These are phyloP conservation scores for Ciconia stormi DNA, from an alignment of 2,113 vertebrate species.

Conservation along the genomic window DNA sequence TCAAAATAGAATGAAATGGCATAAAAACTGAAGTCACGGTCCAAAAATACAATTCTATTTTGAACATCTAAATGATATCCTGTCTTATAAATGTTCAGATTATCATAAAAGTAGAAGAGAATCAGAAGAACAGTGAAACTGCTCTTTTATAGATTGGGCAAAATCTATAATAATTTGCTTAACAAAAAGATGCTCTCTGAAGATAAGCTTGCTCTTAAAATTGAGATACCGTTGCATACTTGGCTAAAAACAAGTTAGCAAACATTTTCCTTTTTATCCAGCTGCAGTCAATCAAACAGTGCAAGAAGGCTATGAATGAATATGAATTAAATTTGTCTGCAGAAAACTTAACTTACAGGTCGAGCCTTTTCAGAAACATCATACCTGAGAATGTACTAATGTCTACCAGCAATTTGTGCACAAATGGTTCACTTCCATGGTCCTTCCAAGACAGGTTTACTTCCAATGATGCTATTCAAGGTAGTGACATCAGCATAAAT, in stretches of 20 bases:
- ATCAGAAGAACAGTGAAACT: slow-evolving; percentile 31
- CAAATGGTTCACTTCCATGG: neutral
- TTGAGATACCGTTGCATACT: neutral
- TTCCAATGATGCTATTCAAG: neutral
- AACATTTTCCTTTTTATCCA: slow-evolving; percentile 12
- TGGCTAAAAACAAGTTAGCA: neutral
- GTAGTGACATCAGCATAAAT: neutral
- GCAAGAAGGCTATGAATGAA: neutral
- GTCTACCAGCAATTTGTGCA: neutral
- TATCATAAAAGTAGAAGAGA: slow-evolving; percentile 46
- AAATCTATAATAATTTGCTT: slow-evolving; percentile 21
- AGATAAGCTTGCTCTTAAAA: neutral
- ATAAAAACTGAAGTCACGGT: slow-evolving; percentile 59
- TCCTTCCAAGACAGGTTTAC: neutral
- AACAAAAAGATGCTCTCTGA: slow-evolving; percentile 34
- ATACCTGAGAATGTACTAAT: neutral
- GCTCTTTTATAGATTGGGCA: slow-evolving; percentile 29
- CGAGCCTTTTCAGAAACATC: neutral
- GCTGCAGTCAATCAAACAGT: neutral
- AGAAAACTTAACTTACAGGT: neutral
- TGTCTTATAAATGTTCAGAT: slow-evolving; percentile 40
- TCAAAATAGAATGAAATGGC: slow-evolving; percentile 61
- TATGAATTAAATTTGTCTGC: neutral
- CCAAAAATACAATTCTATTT: slow-evolving; percentile 52
- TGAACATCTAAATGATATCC: slow-evolving; percentile 47